Evolutionary conservation across 2,113 vertebrate species (phyloP).

Genomic region (Dromaius novaehollandiae): DNA sequence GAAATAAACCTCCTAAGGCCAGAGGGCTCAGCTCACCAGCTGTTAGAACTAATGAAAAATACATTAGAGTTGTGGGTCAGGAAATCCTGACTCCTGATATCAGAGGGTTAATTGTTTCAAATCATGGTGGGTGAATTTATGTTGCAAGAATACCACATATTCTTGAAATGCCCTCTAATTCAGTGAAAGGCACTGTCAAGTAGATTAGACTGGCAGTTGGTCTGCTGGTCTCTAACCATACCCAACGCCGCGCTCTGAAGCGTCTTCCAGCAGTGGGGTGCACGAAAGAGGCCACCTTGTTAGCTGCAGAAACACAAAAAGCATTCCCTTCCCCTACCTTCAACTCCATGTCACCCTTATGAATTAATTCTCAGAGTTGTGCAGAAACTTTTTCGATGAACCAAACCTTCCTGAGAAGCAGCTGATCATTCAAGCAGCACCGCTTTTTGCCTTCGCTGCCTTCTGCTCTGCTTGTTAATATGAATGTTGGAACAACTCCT

Average conservation of each 20-base stretch:
- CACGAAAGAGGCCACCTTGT: background rate
- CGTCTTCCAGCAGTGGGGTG: background rate
- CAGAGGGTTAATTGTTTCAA: slow-evolving; percentile 75
- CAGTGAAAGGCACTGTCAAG: slow-evolving; percentile 17
- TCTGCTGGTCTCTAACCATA: background rate
- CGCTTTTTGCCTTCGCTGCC: background rate
- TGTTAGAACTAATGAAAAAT: slow-evolving; percentile 75
- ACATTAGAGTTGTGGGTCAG: slow-evolving; percentile 71
- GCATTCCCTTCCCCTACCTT: background rate
- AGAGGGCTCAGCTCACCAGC: slow-evolving; percentile 65
- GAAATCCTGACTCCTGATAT: slow-evolving; percentile 69
- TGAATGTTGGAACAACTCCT: background rate
- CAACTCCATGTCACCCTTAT: background rate
- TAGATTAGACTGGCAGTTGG: background rate
- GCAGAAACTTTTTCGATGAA: background rate
- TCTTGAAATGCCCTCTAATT: slow-evolving; percentile 67
- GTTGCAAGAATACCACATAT: slow-evolving; percentile 50
- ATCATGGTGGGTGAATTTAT: slow-evolving; percentile 62
- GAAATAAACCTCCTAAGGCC: slow-evolving; percentile 65
- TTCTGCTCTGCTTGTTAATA: background rate
- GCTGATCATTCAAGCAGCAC: background rate
- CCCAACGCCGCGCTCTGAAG: background rate
- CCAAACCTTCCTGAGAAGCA: background rate
- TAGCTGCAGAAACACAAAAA: background rate
- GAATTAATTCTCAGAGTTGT: background rate